These are phyloP conservation scores for Bombus confusus DNA, from an alignment of 1,140 invertebrate genomes.

Conservation along the genomic window DNA sequence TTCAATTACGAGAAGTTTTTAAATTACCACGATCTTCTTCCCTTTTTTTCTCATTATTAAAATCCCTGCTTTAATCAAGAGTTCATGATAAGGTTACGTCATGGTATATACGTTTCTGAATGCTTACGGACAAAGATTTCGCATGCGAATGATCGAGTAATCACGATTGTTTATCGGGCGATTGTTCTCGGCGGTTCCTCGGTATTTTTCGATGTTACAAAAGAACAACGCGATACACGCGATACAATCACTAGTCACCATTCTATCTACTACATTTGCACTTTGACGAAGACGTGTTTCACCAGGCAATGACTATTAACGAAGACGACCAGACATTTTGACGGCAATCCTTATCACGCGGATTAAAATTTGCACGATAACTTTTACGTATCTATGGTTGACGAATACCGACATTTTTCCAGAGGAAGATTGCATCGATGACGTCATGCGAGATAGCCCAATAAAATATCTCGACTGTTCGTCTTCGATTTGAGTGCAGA, in stretches of 20 bases:
- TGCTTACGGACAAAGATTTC: background rate
- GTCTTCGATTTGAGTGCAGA: too few relatives aligned
- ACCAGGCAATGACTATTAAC: background rate
- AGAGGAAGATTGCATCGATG: background rate
- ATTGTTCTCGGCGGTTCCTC: background rate
- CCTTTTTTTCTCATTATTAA: background rate
- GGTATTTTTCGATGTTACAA: constrained; percentile 16
- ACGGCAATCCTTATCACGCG: background rate
- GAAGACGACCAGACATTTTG: background rate
- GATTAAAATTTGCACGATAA: background rate
- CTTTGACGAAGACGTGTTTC: background rate
- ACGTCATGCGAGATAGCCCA: constrained; percentile 32
- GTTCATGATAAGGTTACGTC: background rate
- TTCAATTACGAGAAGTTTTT: background rate
- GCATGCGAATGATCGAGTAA: background rate
- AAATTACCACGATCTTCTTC: background rate
- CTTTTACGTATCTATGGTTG: too few relatives aligned
- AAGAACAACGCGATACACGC: background rate
- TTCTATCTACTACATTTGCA: background rate
- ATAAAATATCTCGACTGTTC: background rate
- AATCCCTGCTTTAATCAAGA: background rate
- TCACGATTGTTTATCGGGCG: background rate
- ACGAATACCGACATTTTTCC: background rate
- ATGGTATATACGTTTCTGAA: background rate
- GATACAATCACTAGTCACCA: background rate